Base-by-base conservation (phyloP, 2,888 invertebrate genomes). In the Harpalus rubripes region DNA sequence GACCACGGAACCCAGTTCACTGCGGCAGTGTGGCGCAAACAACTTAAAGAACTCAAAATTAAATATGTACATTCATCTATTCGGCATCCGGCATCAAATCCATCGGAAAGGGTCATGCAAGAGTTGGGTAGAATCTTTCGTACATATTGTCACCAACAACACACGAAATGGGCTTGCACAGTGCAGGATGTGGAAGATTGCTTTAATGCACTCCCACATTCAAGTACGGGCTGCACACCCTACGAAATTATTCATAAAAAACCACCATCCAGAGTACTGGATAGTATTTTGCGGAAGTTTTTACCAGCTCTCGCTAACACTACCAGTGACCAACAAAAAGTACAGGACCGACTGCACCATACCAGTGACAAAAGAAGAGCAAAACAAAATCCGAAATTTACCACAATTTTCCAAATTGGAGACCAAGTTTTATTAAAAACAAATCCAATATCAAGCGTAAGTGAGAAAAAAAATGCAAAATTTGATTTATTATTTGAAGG, bases 1-100 rank as follows among this genome's bases (percentile, higher is more conserved):
- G 81, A 85, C 44, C 85, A 85, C 59, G 81, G 85, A 10, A 74
- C 85, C 26, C 85, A 83, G 44, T 85, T 85, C 8, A 82, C 81
- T 1, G 8, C 81, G 1, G 56, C 41, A 41, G 12, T 26, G n/a
- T 85, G 81, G 85, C 7, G 22, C 7, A 7, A 56, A 22, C n/a
- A 32, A 16, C 58, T 79, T 0, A n/a, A 26, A 18, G 63, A 44
- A 12, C 10, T 4, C 12, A 44, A 32, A 12, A 80, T 84, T 16
- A 79, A 39, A 41, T 12, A 44, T n/a, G 59, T 74, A 1, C 80
- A 80, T 80, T 84, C 84, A 12, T 84, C 84, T 8, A 65, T 84
- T n/a, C 79, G 80, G 15, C n/a, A n/a, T n/a, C n/a, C n/a, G n/a
- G n/a, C 79, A 84, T 61, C 79, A 0, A 84, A 84, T 56, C 84